Conservation (phyloP, 2,797 vertebrate species). For the Perodicticus potto region DNA sequence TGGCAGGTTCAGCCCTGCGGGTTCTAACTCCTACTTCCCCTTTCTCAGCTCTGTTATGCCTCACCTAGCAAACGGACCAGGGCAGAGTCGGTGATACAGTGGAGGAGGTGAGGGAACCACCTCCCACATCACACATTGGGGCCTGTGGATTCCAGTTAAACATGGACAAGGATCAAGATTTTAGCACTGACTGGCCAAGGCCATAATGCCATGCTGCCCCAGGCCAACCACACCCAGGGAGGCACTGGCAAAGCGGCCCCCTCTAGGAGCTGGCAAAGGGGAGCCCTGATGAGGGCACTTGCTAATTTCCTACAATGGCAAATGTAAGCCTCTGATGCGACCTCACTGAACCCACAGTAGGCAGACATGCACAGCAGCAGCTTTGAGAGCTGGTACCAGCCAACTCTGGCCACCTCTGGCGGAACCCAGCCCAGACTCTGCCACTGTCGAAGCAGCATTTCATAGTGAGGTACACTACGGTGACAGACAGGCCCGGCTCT, state of each 20-base stretch:
- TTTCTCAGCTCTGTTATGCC: background rate
- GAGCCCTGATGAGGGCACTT: background rate
- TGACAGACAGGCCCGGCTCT: background rate
- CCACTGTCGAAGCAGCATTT: background rate
- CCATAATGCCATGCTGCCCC: background rate
- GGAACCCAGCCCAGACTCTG: background rate
- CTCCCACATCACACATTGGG: background rate
- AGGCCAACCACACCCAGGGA: background rate
- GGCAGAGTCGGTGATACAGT: background rate
- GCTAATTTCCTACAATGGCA: background rate
- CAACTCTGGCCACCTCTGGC: background rate
- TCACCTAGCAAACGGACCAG: background rate
- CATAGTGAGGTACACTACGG: background rate
- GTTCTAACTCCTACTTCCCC: background rate
- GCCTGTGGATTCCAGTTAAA: background rate
- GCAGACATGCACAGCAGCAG: background rate
- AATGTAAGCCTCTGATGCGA: background rate
- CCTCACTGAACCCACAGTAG: background rate
- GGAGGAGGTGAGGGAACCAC: background rate
- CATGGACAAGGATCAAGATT: background rate
- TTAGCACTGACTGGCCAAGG: background rate
- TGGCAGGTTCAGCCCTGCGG: rapidly evolving
- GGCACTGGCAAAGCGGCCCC: background rate
- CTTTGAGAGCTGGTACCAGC: background rate
- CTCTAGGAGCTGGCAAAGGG: rapidly evolving